Base-by-base conservation (phyloP, 2,113 vertebrate species). In the Seriola rivoliana region DNA sequence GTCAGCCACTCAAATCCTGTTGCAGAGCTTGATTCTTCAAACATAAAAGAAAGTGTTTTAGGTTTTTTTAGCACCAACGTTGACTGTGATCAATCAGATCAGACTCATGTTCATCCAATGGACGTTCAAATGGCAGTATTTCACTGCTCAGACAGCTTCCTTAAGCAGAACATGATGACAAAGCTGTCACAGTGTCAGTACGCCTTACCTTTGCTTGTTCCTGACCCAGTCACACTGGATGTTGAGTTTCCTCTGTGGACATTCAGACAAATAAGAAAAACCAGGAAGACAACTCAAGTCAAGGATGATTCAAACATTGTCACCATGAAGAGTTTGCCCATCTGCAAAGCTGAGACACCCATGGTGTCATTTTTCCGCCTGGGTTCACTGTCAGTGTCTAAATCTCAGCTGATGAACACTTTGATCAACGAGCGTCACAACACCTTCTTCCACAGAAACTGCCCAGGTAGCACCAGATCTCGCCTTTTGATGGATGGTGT, bases 111-210 rank as follows among this genome's bases (percentile, higher is more conserved):
- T 46, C 93, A 96, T 79, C 94, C 94, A 17, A 92, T 96, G 91
- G 95, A 96, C 67, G 80, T 95, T 71, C 95, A 96, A 68, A 96
- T 96, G 94, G 94, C 93, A 50, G 87, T 95, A 44, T 96, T 94
- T 74, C 91, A 95, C 36, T 95, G 93, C 3, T 93, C 95, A n/a
- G 93, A 96, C 71, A 73, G 90, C 32, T 95, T 96, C 69, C 85
- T 93, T 13, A 91, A 90, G 62, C 94, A 96, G 78, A 90, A 84
- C 78, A 74, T 96, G 32, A 69, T 89, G 0, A 94, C 82, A 40
- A 96, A 96, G 80, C 85, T 96, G 8, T 94, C 95, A 0, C 84
- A 94, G 69, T 96, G 95, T 91, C 96, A 96, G 3, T 95, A 95
- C 29, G 95, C 95, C 0, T 85, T 97, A 12, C 96, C 95, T 34